These are phyloP conservation scores for Erpetoichthys calabaricus DNA, from an alignment of 2,797 vertebrate species.

Conservation along the genomic window DNA sequence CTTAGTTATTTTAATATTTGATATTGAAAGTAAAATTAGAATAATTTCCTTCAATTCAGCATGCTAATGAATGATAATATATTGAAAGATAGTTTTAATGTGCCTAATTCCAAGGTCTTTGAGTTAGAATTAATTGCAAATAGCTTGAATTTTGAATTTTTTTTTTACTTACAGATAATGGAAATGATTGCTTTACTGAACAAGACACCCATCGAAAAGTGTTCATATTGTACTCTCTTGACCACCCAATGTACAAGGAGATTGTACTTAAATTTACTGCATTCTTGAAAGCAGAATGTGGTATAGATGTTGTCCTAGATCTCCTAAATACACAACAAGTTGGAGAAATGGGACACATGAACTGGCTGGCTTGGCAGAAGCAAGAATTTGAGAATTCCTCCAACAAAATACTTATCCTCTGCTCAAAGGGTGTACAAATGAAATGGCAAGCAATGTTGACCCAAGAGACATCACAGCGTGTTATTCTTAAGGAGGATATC, in stretches of 20 bases:
- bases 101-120: background rate
- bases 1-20: no score
- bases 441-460: slow-evolving; percentile 86
- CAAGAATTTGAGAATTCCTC: slow-evolving; percentile 51
- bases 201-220: slow-evolving; percentile 43
- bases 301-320: slow-evolving; percentile 72
- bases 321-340: slow-evolving; percentile 63
- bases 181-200: background rate
- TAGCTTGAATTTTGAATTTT: background rate
- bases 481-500: slow-evolving; percentile 61
- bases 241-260: slow-evolving; percentile 72
- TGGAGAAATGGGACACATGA: slow-evolving; percentile 57
- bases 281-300: slow-evolving; percentile 73
- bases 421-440: slow-evolving; percentile 72
- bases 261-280: slow-evolving; percentile 76
- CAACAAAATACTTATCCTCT: slow-evolving; percentile 79
- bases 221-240: slow-evolving; percentile 82
- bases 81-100: no score
- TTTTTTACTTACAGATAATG: slow-evolving; percentile 18
- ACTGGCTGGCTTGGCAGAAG: slow-evolving; percentile 76
- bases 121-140: background rate
- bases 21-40: background rate
- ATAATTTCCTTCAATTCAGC: background rate
- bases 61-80: background rate
- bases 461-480: slow-evolving; percentile 16